Percentiles rank a stretch among this genome's conserved stretches.
These are phyloP conservation scores for Diplogasteroides magnus DNA, from an alignment of 1,140 invertebrate genomes.

Conservation along the genomic window DNA sequence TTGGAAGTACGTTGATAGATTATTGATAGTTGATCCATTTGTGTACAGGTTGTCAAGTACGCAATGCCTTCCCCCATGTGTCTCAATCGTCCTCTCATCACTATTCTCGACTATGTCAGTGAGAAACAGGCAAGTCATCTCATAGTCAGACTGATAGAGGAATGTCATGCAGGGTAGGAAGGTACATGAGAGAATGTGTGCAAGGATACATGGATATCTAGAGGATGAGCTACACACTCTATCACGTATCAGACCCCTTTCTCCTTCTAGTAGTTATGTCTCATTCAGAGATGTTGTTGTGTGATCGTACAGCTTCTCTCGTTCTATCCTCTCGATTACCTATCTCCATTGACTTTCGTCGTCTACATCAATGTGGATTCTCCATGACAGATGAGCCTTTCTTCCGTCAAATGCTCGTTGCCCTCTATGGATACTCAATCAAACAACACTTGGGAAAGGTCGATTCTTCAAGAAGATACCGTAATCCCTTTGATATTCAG, in stretches of 20 bases:
- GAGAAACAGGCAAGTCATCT: constrained; percentile 33
- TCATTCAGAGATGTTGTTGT: constrained; percentile 37
- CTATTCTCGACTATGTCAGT: constrained; percentile 56
- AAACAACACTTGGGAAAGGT: constrained; percentile 35
- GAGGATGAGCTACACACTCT: constrained; percentile 43
- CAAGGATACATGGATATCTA: constrained; percentile 44
- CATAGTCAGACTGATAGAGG: background rate
- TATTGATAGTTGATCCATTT: background rate
- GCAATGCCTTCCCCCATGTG: constrained; percentile 57
- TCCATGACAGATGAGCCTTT: constrained; percentile 54
- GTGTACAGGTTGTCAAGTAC: constrained; percentile 56
- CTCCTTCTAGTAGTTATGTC: too few relatives aligned
- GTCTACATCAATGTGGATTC: constrained; percentile 35
- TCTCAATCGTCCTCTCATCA: constrained; percentile 56
- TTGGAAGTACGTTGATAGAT: constrained; percentile 2
- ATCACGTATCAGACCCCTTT: too few relatives aligned
- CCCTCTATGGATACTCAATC: constrained; percentile 40
- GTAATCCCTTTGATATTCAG: constrained; percentile 35
- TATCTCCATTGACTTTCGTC: constrained; percentile 45
- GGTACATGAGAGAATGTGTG: constrained; percentile 24
- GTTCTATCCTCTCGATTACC: constrained; percentile 38
- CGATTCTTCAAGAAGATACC: constrained; percentile 1
- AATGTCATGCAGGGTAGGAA: constrained; percentile 2
- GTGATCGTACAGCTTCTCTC: constrained; percentile 39
- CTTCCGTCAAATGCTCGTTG: constrained; percentile 47